Evolutionary conservation across 2,797 vertebrate species (phyloP).

Genomic region (Oreochromis grahami): DNA sequence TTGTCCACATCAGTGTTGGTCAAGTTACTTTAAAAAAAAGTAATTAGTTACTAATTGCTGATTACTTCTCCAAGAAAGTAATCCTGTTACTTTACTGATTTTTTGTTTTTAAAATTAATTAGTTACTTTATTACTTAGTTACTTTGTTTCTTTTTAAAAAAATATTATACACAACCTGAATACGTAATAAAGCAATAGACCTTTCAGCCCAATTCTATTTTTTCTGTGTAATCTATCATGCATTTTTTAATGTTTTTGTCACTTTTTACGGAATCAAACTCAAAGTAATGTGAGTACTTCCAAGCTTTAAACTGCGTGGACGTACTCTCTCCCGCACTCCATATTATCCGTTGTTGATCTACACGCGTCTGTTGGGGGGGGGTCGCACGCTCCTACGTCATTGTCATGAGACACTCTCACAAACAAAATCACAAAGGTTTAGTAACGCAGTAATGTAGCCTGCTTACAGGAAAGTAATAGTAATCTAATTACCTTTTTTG

Average conservation of each 20-base stretch:
- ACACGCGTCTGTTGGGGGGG: neutral
- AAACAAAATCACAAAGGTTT: neutral
- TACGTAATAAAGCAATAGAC: neutral
- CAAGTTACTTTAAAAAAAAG: neutral
- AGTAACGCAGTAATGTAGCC: neutral
- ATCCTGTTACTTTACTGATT: rapidly evolving
- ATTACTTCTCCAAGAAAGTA: rapidly evolving
- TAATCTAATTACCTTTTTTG: neutral
- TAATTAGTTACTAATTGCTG: neutral
- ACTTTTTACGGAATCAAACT: neutral
- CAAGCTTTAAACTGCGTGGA: neutral
- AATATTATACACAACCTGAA: neutral
- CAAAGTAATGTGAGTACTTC: neutral
- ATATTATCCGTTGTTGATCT: rapidly evolving
- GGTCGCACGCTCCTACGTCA: neutral
- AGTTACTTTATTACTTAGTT: neutral
- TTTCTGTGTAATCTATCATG: rapidly evolving
- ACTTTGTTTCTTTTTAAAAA: neutral
- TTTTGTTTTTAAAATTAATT: neutral
- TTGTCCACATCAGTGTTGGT: rapidly evolving
- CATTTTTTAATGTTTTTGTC: neutral
- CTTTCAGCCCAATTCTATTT: neutral
- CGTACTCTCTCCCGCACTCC: rapidly evolving
- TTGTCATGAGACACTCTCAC: neutral
- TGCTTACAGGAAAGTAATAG: neutral